phyloP scores from a whole-genome alignment of 1,140 invertebrate genomes.

The Eulimnadia texana region DNA sequence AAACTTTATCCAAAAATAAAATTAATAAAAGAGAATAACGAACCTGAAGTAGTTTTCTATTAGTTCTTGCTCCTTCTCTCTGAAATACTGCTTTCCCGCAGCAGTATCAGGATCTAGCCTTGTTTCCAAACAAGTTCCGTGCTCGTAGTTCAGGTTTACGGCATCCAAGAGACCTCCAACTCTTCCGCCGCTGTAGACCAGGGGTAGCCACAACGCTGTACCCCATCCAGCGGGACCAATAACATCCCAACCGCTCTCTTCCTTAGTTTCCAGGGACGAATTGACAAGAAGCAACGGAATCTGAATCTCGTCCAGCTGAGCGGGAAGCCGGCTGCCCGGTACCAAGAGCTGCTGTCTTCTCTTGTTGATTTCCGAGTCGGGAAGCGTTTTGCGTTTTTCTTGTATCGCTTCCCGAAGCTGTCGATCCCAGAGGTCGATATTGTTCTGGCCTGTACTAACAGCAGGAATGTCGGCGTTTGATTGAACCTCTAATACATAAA shows the following conservation, averaged over 20 bases:
- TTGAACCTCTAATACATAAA: no score
- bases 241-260: background rate
- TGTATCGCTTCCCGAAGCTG: background rate
- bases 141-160: background rate
- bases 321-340: background rate
- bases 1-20: background rate
- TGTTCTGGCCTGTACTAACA: no score
- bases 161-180: background rate
- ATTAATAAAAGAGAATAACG: background rate
- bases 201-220: background rate
- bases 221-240: background rate
- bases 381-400: background rate
- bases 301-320: background rate
- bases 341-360: background rate
- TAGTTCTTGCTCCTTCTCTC: background rate
- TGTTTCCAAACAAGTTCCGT: background rate
- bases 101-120: background rate
- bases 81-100: background rate
- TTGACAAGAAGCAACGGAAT: background rate
- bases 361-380: background rate
- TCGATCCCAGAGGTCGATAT: background rate
- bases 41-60: background rate
- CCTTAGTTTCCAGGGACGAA: background rate
- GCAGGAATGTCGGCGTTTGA: no score
- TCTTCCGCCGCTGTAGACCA: background rate